phyloP scores from a whole-genome alignment of 2,797 vertebrate genomes.

The Dendrocincla tyrannina region DNA sequence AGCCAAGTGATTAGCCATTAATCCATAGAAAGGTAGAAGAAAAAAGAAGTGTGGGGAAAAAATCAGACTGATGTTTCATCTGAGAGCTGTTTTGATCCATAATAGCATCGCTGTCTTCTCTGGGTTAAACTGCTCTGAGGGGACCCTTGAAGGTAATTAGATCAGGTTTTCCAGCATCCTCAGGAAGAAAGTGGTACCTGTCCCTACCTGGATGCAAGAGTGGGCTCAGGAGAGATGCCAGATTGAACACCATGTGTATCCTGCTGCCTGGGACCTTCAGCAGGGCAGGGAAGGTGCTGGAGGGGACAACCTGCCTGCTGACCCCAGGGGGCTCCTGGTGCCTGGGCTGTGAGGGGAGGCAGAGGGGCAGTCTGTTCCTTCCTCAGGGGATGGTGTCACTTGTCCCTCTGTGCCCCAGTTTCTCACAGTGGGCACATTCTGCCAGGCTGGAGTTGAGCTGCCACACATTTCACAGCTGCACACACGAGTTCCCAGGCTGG shows the following conservation, averaged over 20 bases:
- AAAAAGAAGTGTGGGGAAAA: background rate
- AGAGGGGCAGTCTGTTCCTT: background rate
- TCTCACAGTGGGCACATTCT: background rate
- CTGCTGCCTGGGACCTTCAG: background rate
- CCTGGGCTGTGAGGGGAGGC: background rate
- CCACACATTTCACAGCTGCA: background rate
- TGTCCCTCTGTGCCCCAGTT: background rate
- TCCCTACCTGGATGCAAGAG: accelerated
- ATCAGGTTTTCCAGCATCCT: background rate
- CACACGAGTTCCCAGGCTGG: background rate
- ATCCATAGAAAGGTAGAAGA: constrained; percentile 34
- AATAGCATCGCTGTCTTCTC: background rate
- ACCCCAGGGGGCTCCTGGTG: background rate
- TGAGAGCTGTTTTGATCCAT: background rate
- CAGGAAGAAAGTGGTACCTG: background rate
- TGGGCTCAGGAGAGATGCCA: background rate
- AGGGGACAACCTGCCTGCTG: background rate
- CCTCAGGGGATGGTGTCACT: accelerated
- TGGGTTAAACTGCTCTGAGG: background rate
- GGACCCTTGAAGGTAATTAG: background rate
- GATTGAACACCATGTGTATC: background rate
- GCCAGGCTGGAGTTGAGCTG: background rate
- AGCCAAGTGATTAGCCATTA: constrained; percentile 35
- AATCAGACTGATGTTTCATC: constrained; percentile 7
- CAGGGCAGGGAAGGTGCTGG: background rate